Conservation (phyloP, 2,888 invertebrate genomes). For the Plusia festucae region DNA sequence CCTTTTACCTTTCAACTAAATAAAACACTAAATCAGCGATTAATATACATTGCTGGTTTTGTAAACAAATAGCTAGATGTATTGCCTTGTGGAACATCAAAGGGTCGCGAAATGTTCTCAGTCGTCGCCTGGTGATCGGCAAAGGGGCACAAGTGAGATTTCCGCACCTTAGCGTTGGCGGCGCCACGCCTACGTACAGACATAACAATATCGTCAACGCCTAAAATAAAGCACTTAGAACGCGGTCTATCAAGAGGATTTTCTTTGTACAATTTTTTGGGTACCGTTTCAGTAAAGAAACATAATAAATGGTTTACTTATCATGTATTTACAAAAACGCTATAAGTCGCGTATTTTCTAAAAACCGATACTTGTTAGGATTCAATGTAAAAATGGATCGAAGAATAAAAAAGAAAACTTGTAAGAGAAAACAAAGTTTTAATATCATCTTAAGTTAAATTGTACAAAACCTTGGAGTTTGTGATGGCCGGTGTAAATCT, state of each 20-base stretch:
- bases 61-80: conserved; percentile 57
- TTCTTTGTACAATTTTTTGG: conserved; percentile 42
- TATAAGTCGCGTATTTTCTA: no score
- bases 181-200: conserved; percentile 74
- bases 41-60: conserved; percentile 62
- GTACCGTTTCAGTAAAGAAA: conserved; percentile 17
- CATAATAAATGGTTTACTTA: background rate
- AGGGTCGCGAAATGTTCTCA: conserved; percentile 63
- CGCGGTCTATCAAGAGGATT: conserved; percentile 71
- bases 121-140: conserved; percentile 55
- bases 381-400: no score
- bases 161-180: conserved; percentile 72
- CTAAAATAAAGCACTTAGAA: conserved; percentile 83
- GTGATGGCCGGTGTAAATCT: background rate
- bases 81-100: conserved; percentile 63
- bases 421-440: no score
- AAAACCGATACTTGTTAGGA: no score
- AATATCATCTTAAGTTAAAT: no score
- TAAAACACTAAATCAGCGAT: conserved; percentile 60
- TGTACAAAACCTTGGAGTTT: no score
- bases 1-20: conserved; percentile 58
- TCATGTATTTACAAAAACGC: background rate
- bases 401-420: no score
- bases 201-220: conserved; percentile 77
- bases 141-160: conserved; percentile 56